These are phyloP conservation scores for Koerneria pararmatus DNA, from an alignment of 2,888 invertebrate species.

Conservation along the genomic window DNA sequence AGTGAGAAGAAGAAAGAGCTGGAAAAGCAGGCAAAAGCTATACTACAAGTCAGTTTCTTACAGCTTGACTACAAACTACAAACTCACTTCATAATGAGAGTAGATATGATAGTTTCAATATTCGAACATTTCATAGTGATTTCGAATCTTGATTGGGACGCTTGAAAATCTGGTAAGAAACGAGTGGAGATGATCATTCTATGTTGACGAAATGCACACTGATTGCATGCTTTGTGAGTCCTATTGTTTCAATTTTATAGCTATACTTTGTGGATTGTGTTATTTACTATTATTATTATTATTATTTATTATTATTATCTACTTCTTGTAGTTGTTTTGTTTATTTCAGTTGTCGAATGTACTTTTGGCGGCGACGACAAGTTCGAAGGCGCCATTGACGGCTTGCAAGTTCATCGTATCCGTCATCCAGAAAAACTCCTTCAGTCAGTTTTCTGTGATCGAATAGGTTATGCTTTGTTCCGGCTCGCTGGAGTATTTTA, in stretches of 20 bases:
- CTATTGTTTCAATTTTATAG: background rate
- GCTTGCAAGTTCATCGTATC: slow-evolving; percentile 10
- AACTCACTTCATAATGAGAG: background rate
- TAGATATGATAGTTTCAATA: background rate
- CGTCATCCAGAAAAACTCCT: background rate
- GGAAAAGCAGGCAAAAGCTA: slow-evolving; percentile 19
- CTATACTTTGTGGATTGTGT: background rate
- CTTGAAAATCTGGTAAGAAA: too few relatives aligned
- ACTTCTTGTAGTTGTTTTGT: too few relatives aligned
- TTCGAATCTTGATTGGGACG: too few relatives aligned
- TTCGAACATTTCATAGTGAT: background rate
- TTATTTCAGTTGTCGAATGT: slow-evolving; percentile 8
- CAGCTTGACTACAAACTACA: background rate
- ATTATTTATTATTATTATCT: too few relatives aligned
- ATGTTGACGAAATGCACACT: too few relatives aligned
- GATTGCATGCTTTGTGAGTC: too few relatives aligned
- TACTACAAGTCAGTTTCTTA: slow-evolving; percentile 12
- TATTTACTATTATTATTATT: too few relatives aligned
- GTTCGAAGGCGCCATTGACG: slow-evolving; percentile 4
- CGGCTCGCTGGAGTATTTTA: background rate
- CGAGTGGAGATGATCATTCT: too few relatives aligned
- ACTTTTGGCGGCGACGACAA: background rate
- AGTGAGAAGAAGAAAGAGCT: slow-evolving; percentile 13
- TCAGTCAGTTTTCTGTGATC: background rate
- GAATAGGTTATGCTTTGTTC: background rate